Conservation (phyloP, 2,888 invertebrate genomes). For the Apoda limacodes region DNA sequence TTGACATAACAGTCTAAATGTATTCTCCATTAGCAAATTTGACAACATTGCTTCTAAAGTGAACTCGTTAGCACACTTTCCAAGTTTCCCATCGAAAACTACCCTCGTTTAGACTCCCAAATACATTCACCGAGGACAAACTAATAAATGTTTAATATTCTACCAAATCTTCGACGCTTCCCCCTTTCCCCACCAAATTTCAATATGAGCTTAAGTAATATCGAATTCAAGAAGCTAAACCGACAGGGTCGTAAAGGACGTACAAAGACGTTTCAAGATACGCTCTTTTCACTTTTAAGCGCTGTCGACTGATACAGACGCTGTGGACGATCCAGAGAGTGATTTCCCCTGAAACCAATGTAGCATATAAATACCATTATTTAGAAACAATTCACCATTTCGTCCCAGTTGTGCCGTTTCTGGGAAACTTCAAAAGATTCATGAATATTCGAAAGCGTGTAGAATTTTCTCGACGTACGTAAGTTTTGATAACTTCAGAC, state of each 20-base stretch:
- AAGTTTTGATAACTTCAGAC: neutral
- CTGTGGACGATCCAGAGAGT: conserved; percentile 58
- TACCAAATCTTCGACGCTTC: conserved; percentile 46
- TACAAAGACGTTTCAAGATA: conserved; percentile 22
- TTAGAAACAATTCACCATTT: conserved; percentile 59
- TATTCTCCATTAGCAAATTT: conserved; percentile 52
- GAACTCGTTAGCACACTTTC: conserved; percentile 64
- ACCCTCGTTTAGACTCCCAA: conserved; percentile 59
- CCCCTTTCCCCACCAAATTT: conserved; percentile 36
- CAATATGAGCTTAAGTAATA: conserved; percentile 60
- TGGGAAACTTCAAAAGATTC: conserved; percentile 37
- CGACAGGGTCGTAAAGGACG: conserved; percentile 32
- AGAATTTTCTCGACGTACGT: neutral
- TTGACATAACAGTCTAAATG: conserved; percentile 47
- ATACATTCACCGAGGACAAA: conserved; percentile 57
- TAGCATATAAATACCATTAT: conserved; percentile 68
- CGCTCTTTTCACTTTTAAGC: conserved; percentile 23
- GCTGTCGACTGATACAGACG: conserved; percentile 37
- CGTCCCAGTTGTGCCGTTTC: conserved; percentile 35
- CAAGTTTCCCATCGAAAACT: conserved; percentile 54
- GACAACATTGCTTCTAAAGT: conserved; percentile 39
- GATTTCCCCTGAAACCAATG: conserved; percentile 70
- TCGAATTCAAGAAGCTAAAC: conserved; percentile 34
- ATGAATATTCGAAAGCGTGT: conserved; percentile 32
- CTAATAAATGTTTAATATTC: conserved; percentile 70